Evolutionary conservation across 2,113 vertebrate genomes (phyloP).

Genomic region (Oreochromis tanganicae): DNA sequence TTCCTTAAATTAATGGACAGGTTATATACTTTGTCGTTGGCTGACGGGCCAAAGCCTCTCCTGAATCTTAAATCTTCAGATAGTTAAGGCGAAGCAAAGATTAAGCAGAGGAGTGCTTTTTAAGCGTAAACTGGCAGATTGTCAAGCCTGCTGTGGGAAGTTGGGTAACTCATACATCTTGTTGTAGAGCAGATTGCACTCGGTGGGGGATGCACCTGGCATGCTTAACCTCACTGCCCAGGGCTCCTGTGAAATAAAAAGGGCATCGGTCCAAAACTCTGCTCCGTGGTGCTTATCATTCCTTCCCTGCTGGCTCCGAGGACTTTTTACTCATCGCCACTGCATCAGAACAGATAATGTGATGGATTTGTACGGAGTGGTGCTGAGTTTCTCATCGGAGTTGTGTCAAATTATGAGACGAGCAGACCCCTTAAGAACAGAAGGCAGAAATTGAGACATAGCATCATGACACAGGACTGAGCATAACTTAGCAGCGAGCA

Average conservation of each 20-base stretch:
- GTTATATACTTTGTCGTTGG: constrained; percentile 8
- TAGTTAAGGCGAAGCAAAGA: constrained; percentile 36
- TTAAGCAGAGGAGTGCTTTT: constrained; percentile 29
- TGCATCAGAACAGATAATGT: background rate
- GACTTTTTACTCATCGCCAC: background rate
- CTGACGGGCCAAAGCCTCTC: background rate
- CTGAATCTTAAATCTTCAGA: constrained; percentile 23
- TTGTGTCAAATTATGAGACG: constrained; percentile 22
- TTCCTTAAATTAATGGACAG: constrained; percentile 12
- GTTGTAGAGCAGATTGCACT: constrained; percentile 42
- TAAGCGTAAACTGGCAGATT: constrained; percentile 21
- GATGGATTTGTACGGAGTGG: background rate
- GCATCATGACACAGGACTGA: background rate
- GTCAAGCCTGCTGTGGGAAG: constrained; percentile 33
- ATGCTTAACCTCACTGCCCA: constrained; percentile 35
- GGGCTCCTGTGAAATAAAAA: constrained; percentile 36
- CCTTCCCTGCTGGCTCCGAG: background rate
- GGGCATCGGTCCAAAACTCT: constrained; percentile 23
- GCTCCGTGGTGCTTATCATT: constrained; percentile 26
- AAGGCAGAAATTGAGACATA: background rate
- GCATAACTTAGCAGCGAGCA: background rate
- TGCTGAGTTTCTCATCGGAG: constrained; percentile 4
- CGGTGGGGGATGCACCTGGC: constrained; percentile 39
- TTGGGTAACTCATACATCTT: constrained; percentile 37
- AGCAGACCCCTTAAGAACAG: constrained; percentile 22